Percentiles rank a stretch among this genome's conserved stretches.
phyloP scores from a whole-genome alignment of 2,113 vertebrate species.

The Ammodytes marinus region DNA sequence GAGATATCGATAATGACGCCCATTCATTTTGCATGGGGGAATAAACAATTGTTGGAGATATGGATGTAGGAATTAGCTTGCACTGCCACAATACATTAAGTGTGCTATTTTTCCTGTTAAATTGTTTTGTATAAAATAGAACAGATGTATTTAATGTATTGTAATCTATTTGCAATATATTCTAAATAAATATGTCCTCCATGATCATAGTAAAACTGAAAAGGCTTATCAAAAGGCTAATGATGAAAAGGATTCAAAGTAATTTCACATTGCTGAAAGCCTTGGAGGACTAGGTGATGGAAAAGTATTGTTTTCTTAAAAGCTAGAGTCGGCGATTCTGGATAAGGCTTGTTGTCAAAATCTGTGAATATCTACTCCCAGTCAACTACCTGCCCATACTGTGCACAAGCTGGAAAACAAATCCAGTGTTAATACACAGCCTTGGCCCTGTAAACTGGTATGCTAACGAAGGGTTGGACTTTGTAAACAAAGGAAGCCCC shows the following conservation, averaged over 20 bases:
- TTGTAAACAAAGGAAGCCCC: too few species aligned
- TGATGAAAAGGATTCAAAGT: not conserved
- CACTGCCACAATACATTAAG: not conserved
- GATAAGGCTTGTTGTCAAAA: too few species aligned
- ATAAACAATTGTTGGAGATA: slow-evolving; percentile 25
- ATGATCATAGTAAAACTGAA: not conserved
- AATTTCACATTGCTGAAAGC: not conserved
- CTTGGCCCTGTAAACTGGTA: too few species aligned
- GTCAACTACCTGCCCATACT: too few species aligned
- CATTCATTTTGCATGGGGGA: slow-evolving; percentile 53
- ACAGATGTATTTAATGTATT: too few species aligned
- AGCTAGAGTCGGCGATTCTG: too few species aligned
- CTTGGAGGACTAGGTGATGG: not conserved
- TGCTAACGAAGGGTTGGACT: too few species aligned
- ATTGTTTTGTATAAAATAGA: not conserved
- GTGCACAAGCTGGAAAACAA: too few species aligned
- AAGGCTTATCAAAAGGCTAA: not conserved
- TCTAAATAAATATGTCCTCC: not conserved
- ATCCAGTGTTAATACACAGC: too few species aligned
- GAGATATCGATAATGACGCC: slow-evolving; percentile 33
- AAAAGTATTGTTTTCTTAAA: too few species aligned
- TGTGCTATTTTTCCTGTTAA: not conserved
- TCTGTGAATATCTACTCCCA: too few species aligned
- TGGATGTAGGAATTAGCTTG: not conserved
- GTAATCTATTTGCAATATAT: not conserved